Evolutionary conservation across 2,797 vertebrate species (phyloP).

Genomic region (Hydrophis major): DNA sequence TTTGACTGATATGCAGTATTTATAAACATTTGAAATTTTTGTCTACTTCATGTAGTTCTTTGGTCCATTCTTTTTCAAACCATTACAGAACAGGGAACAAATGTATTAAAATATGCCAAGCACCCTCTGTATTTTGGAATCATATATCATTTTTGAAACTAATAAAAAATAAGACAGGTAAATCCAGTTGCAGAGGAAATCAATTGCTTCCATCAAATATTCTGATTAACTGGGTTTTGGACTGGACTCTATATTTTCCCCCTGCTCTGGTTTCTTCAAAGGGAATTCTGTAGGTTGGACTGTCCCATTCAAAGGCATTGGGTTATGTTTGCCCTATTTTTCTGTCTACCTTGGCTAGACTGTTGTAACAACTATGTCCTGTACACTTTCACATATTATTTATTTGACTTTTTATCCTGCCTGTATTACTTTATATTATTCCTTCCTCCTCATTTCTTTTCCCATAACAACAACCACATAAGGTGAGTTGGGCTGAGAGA

Average conservation of each 20-base stretch:
- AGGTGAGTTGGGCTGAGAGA: neutral
- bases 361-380: rapidly evolving
- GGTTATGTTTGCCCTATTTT: neutral
- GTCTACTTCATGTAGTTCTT: neutral
- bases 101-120: neutral
- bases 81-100: neutral
- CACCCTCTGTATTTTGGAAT: neutral
- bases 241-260: neutral
- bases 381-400: rapidly evolving
- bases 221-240: neutral
- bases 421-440: neutral
- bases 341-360: neutral
- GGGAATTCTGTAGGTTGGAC: neutral
- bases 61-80: neutral
- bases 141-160: neutral
- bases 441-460: no score
- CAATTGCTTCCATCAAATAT: neutral
- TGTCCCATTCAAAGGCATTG: rapidly evolving
- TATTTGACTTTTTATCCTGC: neutral
- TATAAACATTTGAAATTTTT: neutral
- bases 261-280: rapidly evolving
- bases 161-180: neutral
- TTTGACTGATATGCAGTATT: neutral
- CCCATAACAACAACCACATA: no score
- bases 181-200: neutral